A percentile compares a stretch with the other conserved stretches of the same genome.
Evolutionary conservation across 2,113 vertebrate species (phyloP).

Genomic region (Centropristis striata): DNA sequence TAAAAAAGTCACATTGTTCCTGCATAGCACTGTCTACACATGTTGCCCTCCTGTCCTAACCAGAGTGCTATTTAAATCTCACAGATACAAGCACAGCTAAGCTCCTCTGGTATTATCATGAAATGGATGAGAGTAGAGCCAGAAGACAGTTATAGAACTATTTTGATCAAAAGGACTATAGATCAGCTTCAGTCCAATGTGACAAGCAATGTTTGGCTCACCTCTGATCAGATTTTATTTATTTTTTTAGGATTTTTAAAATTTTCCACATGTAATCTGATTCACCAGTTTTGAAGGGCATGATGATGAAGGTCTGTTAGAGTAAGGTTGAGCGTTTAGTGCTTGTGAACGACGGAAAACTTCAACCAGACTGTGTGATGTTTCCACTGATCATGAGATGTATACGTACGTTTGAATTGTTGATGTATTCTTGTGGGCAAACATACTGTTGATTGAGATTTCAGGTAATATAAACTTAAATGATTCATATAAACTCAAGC

Average conservation of each 20-base stretch:
- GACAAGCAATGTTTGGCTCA: neutral
- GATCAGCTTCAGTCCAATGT: neutral
- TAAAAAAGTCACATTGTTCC: constrained; percentile 57
- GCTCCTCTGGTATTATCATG: constrained; percentile 3
- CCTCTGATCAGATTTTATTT: neutral
- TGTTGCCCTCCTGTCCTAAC: constrained; percentile 9
- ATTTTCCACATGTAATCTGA: neutral
- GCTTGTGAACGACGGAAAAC: neutral
- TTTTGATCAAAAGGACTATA: constrained; percentile 1
- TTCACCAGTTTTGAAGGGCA: neutral
- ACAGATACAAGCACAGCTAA: constrained; percentile 33
- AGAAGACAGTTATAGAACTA: neutral
- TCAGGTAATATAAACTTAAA: neutral
- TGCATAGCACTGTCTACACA: constrained; percentile 35
- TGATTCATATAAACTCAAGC: neutral
- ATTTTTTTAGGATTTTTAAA: neutral
- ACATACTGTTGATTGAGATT: neutral
- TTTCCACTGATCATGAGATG: neutral
- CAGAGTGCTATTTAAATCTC: constrained; percentile 41
- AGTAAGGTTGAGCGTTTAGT: neutral
- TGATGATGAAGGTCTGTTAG: neutral
- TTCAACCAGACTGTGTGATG: neutral
- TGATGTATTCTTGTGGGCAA: neutral
- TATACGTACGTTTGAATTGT: neutral
- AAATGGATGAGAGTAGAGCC: neutral